phyloP scores from a whole-genome alignment of 92 coral and sea anemone species.

The Parazoanthus atlanticus region DNA sequence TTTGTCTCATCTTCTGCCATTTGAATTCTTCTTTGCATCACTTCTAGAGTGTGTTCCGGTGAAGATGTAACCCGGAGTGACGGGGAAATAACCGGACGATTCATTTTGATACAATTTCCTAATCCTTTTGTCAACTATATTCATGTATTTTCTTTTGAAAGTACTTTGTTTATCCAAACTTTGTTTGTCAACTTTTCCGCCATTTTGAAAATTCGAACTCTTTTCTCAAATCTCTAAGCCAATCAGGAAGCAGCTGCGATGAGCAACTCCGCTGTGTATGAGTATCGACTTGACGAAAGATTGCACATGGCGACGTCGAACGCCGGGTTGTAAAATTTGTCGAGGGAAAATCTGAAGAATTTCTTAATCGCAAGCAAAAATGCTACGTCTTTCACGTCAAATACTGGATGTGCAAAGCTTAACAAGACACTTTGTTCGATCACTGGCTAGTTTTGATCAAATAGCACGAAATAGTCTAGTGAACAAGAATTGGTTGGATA shows the following conservation, averaged over 20 bases:
- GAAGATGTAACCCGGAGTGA: slow-evolving; percentile 69
- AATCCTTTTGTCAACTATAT: slow-evolving; percentile 4
- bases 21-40: slow-evolving; percentile 91
- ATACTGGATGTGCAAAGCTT: neutral
- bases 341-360: neutral
- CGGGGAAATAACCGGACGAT: slow-evolving; percentile 81
- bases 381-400: slow-evolving; percentile 8
- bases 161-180: slow-evolving; percentile 34
- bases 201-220: slow-evolving; percentile 47
- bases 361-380: neutral
- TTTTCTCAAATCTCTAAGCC: slow-evolving; percentile 18
- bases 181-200: slow-evolving; percentile 49
- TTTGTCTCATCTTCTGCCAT: slow-evolving; percentile 96
- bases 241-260: slow-evolving; percentile 51
- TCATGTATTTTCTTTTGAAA: slow-evolving; percentile 13
- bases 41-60: slow-evolving; percentile 92
- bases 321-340: neutral
- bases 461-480: neutral
- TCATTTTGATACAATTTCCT: slow-evolving; percentile 48
- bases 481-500: neutral
- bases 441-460: slow-evolving; percentile 34
- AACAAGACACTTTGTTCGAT: slow-evolving; percentile 23
- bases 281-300: neutral
- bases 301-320: neutral
- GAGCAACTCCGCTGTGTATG: slow-evolving; percentile 52